phyloP scores from a whole-genome alignment of 2,797 vertebrate species.

The Odontamblyopus lacepedii region DNA sequence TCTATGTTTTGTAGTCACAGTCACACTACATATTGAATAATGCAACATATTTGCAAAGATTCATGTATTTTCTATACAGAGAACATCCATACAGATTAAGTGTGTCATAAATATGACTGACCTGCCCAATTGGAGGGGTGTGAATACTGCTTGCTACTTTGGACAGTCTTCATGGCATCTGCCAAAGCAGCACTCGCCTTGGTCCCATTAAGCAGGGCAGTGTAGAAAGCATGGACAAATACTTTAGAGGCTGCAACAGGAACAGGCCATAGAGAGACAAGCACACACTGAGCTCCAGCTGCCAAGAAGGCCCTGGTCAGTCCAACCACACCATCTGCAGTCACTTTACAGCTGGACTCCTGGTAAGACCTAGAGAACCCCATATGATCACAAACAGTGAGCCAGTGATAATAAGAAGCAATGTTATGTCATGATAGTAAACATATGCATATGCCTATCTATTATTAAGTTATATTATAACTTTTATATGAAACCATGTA shows the following conservation, averaged over 20 bases:
- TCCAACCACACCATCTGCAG: conserved; percentile 93
- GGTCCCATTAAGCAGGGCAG: conserved; percentile 90
- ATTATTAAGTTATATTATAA: not conserved
- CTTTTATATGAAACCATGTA: not conserved
- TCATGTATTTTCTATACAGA: not conserved
- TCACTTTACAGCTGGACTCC: conserved; percentile 92
- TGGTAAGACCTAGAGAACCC: conserved; percentile 83
- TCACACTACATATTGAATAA: not conserved
- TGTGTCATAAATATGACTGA: conserved; percentile 57
- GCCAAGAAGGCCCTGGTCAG: conserved; percentile 96
- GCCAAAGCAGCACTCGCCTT: conserved; percentile 92
- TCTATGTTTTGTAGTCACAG: not conserved
- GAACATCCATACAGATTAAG: not conserved
- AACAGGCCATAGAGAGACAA: conserved; percentile 95
- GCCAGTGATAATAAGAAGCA: conserved; percentile 2
- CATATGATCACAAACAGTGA: conserved; percentile 6
- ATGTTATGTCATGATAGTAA: conserved; percentile 10
- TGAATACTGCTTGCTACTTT: conserved; percentile 94
- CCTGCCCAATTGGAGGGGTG: conserved; percentile 99
- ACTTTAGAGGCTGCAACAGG: conserved; percentile 95
- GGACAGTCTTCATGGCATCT: conserved; percentile 95
- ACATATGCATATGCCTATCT: not conserved
- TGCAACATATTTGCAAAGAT: not conserved
- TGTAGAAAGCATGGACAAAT: conserved; percentile 95
- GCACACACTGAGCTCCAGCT: conserved; percentile 92